Percentiles rank a stretch among this genome's conserved stretches.
These are phyloP conservation scores for Diarsia mendica DNA, from an alignment of 2,888 invertebrate genomes.

Conservation along the genomic window DNA sequence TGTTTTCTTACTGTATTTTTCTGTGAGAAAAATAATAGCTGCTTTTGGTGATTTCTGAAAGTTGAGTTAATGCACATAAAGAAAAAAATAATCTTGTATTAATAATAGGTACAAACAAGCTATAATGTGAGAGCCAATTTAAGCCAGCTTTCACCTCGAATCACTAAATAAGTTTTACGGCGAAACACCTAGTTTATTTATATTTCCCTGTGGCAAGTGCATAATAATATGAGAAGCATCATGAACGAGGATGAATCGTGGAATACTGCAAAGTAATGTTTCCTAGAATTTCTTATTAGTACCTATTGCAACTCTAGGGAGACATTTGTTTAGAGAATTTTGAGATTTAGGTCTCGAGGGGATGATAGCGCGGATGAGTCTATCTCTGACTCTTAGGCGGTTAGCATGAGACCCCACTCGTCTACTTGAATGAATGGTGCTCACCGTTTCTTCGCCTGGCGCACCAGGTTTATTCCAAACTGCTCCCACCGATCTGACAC, in stretches of 20 bases:
- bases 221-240: slow-evolving; percentile 19
- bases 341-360: neutral
- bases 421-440: neutral
- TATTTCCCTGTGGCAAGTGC: slow-evolving; percentile 26
- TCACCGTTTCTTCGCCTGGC: neutral
- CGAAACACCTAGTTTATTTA: neutral
- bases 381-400: neutral
- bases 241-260: slow-evolving; percentile 12
- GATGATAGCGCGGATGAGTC: neutral
- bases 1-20: too few species aligned
- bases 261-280: neutral
- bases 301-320: too few species aligned
- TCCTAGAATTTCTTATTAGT: slow-evolving; percentile 3
- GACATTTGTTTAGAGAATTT: neutral
- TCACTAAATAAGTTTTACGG: too few species aligned
- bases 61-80: too few species aligned
- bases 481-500: too few species aligned
- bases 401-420: neutral
- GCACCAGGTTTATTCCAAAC: neutral
- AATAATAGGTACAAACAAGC: too few species aligned
- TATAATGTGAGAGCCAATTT: too few species aligned
- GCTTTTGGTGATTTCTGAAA: too few species aligned
- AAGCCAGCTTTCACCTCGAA: too few species aligned
- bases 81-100: too few species aligned
- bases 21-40: too few species aligned